phyloP scores from a whole-genome alignment of 37 sponge, comb jelly and placozoan genomes.

The Halichondria panicea region DNA sequence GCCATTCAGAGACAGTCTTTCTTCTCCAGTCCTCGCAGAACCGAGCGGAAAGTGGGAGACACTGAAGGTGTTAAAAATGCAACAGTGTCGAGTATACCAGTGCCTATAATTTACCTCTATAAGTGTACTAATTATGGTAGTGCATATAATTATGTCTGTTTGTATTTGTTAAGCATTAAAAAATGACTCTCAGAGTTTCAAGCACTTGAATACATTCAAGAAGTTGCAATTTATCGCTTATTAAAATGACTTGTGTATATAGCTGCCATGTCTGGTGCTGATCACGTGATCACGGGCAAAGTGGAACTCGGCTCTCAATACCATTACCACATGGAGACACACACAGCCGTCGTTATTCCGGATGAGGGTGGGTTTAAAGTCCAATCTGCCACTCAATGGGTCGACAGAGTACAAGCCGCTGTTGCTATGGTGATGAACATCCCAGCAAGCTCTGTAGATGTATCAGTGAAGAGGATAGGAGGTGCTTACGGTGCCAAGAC shows the following conservation, averaged over 20 bases:
- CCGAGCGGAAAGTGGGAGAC: constrained; percentile 48
- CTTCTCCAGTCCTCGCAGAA: constrained; percentile 18
- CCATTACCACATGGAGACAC: constrained; percentile 82
- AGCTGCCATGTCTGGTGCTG: constrained; percentile 63
- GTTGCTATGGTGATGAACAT: constrained; percentile 53
- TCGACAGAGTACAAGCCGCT: constrained; percentile 30
- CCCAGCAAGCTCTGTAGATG: constrained; percentile 75
- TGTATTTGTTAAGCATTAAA: too few relatives aligned
- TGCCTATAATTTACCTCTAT: too few relatives aligned
- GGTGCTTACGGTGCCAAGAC: constrained; percentile 77
- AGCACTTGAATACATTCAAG: too few relatives aligned
- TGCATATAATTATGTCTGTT: too few relatives aligned
- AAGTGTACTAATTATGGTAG: too few relatives aligned
- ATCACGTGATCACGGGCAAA: constrained; percentile 51
- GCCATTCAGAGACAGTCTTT: constrained; percentile 50
- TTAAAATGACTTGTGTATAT: background rate
- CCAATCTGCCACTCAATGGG: constrained; percentile 60
- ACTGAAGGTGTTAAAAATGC: constrained; percentile 50
- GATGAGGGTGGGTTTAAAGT: constrained; percentile 56
- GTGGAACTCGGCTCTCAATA: constrained; percentile 70
- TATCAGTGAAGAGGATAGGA: constrained; percentile 62
- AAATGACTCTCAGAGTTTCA: too few relatives aligned
- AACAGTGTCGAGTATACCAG: too few relatives aligned
- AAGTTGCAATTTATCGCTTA: background rate
- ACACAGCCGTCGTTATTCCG: constrained; percentile 54